These are phyloP conservation scores for Crocallis elinguaria DNA, from an alignment of 2,888 invertebrate genomes.

Conservation along the genomic window DNA sequence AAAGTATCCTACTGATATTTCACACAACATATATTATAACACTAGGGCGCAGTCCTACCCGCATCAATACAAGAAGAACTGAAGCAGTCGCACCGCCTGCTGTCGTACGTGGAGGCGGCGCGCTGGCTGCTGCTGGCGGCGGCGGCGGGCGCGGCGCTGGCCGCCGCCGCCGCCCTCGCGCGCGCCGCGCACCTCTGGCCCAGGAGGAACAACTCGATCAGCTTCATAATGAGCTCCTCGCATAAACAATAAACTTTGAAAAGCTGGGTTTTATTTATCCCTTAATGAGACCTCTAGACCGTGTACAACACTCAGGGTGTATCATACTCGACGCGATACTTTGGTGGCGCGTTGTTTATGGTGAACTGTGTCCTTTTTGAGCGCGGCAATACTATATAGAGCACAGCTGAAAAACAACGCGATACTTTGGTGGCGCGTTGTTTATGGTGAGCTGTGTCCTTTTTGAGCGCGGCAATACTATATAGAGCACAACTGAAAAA, in stretches of 20 bases:
- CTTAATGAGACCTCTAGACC: no score
- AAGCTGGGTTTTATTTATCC: conserved; percentile 26
- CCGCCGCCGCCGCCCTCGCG: conserved; percentile 47
- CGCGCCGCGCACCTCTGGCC: conserved; percentile 58
- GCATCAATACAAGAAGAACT: conserved; percentile 62
- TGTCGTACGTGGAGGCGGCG: conserved; percentile 64
- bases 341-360: no score
- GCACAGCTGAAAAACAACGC: no score
- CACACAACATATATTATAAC: neutral
- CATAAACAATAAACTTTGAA: conserved; percentile 60
- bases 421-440: no score
- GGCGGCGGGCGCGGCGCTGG: conserved; percentile 50
- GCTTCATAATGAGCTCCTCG: conserved; percentile 63
- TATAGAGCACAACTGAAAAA: no score
- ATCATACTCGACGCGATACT: no score
- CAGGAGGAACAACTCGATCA: conserved; percentile 66
- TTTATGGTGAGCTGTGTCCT: no score
- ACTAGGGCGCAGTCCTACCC: conserved; percentile 72
- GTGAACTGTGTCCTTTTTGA: no score
- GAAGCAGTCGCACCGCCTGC: conserved; percentile 57
- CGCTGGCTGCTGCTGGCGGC: conserved; percentile 71
- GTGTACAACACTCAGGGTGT: no score
- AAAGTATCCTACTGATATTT: no score
- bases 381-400: no score
- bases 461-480: no score